Percentiles rank a stretch among this genome's conserved stretches.
These are phyloP conservation scores for Himantopus leucocephalus DNA, from an alignment of 2,113 vertebrate genomes.

Conservation along the genomic window DNA sequence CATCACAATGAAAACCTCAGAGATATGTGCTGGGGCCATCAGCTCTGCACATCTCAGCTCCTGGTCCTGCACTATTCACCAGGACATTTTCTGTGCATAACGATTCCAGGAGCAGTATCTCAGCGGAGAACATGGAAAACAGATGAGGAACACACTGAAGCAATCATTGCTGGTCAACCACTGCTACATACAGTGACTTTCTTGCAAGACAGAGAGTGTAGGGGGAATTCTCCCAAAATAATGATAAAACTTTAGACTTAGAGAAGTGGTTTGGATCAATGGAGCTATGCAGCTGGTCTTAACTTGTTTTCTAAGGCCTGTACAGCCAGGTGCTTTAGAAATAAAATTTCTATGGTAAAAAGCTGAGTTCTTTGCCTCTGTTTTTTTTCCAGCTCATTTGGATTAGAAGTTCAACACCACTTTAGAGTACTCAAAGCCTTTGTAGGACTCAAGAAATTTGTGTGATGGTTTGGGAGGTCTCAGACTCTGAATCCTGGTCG, in stretches of 20 bases:
- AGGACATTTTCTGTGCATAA: neutral
- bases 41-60: neutral
- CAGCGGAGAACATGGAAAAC: neutral
- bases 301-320: neutral
- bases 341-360: neutral
- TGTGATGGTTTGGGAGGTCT: neutral
- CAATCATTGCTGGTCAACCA: neutral
- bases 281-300: neutral
- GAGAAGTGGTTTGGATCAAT: neutral
- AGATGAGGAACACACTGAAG: neutral
- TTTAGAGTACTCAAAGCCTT: neutral
- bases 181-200: neutral
- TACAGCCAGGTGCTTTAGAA: neutral
- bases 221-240: neutral
- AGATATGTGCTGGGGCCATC: neutral
- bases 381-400: neutral
- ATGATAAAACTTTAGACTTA: neutral
- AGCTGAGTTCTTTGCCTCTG: neutral
- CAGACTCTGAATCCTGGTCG: neutral
- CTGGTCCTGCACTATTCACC: neutral
- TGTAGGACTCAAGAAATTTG: neutral
- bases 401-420: neutral
- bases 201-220: neutral
- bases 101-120: neutral
- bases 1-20: neutral